phyloP scores from a whole-genome alignment of 1,140 invertebrate genomes.

The Ips typographus region DNA sequence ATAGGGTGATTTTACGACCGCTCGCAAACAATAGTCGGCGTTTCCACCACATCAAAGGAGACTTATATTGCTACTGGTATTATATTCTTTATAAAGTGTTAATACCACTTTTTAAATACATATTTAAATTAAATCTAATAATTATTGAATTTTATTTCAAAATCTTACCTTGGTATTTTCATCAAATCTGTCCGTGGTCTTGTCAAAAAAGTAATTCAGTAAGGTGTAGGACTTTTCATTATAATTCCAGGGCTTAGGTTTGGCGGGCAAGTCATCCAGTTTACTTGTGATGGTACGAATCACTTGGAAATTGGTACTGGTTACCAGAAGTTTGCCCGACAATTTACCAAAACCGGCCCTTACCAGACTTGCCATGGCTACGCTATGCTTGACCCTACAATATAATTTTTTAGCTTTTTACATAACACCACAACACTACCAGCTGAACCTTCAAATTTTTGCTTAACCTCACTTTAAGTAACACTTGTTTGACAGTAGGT shows the following conservation, averaged over 20 bases:
- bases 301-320: constrained; percentile 53
- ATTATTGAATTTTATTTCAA: neutral
- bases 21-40: too few relatives aligned
- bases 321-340: constrained; percentile 28
- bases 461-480: too few relatives aligned
- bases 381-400: neutral
- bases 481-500: too few relatives aligned
- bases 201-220: constrained; percentile 58
- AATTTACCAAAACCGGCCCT: constrained; percentile 34
- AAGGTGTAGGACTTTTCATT: constrained; percentile 60
- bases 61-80: too few relatives aligned
- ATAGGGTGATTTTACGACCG: too few relatives aligned
- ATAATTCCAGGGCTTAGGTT: constrained; percentile 63
- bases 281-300: constrained; percentile 61
- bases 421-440: neutral
- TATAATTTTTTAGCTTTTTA: constrained; percentile 1
- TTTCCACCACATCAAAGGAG: too few relatives aligned
- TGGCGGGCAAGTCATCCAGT: constrained; percentile 52
- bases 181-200: constrained; percentile 61
- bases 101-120: too few relatives aligned
- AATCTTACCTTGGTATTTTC: constrained; percentile 49
- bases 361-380: constrained; percentile 41
- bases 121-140: neutral
- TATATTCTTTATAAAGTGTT: too few relatives aligned
- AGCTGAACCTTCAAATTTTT: neutral